Evolutionary conservation across 2,888 invertebrate genomes (phyloP).

Genomic region (Noctua fimbriata): DNA sequence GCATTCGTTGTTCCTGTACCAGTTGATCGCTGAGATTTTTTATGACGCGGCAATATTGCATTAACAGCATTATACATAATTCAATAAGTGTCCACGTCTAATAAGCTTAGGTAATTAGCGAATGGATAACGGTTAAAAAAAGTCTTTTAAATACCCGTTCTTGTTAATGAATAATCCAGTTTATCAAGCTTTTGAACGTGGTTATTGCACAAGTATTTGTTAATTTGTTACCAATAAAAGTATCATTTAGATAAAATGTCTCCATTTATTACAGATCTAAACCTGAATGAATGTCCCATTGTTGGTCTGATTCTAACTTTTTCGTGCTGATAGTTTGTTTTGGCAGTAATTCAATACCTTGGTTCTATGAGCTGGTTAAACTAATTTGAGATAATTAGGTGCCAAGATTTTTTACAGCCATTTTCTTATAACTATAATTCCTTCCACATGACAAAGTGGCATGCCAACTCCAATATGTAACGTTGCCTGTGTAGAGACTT

Average conservation of each 20-base stretch:
- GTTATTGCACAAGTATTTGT: slow-evolving; percentile 53
- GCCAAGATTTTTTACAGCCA: slow-evolving; percentile 20
- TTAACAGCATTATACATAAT: slow-evolving; percentile 31
- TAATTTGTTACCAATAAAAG: slow-evolving; percentile 24
- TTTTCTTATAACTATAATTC: slow-evolving; percentile 1
- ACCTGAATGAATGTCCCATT: neutral
- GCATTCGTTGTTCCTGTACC: slow-evolving; percentile 41
- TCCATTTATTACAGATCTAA: neutral
- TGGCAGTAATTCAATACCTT: slow-evolving; percentile 34
- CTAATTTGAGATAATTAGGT: neutral
- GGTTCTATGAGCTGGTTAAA: slow-evolving; percentile 19
- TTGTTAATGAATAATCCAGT: slow-evolving; percentile 15
- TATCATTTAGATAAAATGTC: neutral
- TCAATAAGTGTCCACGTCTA: slow-evolving; percentile 27
- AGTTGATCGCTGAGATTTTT: slow-evolving; percentile 36
- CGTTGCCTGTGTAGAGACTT: slow-evolving; percentile 3
- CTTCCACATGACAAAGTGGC: neutral
- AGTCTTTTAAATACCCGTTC: slow-evolving; percentile 2
- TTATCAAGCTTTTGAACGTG: neutral
- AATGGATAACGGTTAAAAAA: slow-evolving; percentile 3
- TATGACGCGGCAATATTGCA: slow-evolving; percentile 62
- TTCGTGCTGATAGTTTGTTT: slow-evolving; percentile 7
- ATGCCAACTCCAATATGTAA: slow-evolving; percentile 4
- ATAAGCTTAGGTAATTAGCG: slow-evolving; percentile 26
- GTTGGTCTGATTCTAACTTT: neutral